Conservation (phyloP, 1,140 invertebrate genomes). For the Subanguina moxae region DNA sequence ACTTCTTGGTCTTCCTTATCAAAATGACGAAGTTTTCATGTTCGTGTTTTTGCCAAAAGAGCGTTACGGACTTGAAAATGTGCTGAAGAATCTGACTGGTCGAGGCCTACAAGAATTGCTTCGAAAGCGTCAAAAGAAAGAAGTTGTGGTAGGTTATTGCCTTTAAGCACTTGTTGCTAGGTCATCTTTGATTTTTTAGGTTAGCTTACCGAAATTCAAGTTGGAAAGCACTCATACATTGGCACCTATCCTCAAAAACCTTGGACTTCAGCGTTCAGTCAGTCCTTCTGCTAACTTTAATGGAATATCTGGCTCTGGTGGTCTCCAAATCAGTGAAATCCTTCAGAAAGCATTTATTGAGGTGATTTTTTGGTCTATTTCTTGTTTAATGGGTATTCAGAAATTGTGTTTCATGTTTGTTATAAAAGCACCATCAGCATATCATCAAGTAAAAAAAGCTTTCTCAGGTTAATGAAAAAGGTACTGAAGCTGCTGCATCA, state of each 20-base stretch:
- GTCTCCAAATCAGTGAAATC: slow-evolving; percentile 15
- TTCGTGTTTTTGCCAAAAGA: slow-evolving; percentile 21
- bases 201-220: slow-evolving; percentile 31
- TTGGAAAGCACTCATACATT: slow-evolving; percentile 25
- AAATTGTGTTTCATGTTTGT: no score
- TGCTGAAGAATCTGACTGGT: slow-evolving; percentile 20
- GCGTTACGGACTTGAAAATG: slow-evolving; percentile 14
- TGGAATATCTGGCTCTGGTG: not conserved
- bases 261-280: slow-evolving; percentile 17
- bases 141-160: slow-evolving; percentile 22
- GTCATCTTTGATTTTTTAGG: slow-evolving; percentile 8
- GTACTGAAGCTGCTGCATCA: slow-evolving; percentile 30
- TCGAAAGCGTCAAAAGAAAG: not conserved
- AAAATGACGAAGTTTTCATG: slow-evolving; percentile 17
- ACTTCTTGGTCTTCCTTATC: slow-evolving; percentile 23
- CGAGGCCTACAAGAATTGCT: slow-evolving; percentile 9
- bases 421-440: no score
- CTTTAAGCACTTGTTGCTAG: not conserved
- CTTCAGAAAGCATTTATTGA: slow-evolving; percentile 31
- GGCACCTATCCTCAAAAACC: slow-evolving; percentile 6
- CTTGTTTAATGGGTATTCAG: no score
- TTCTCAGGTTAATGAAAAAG: slow-evolving; percentile 24
- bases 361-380: slow-evolving; percentile 4
- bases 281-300: slow-evolving; percentile 14
- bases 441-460: no score